Evolutionary conservation across 2,888 invertebrate species (phyloP).

Genomic region (Ceraclea dissimilis): DNA sequence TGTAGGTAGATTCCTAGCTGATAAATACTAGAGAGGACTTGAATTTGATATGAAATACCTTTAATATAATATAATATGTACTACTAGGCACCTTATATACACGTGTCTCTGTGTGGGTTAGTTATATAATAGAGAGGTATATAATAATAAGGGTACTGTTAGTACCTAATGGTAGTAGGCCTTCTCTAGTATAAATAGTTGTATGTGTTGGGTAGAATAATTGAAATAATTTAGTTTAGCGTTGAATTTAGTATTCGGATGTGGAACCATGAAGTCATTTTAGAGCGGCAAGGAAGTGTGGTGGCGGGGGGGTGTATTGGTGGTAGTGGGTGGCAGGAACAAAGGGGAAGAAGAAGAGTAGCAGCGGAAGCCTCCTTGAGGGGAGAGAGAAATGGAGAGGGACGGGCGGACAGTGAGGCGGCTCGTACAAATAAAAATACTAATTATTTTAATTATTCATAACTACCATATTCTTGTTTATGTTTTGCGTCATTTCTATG

Average conservation of each 20-base stretch:
- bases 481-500: too few species aligned
- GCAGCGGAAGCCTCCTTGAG: neutral
- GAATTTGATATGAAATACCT: too few species aligned
- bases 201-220: slow-evolving; percentile 6
- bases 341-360: neutral
- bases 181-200: slow-evolving; percentile 10
- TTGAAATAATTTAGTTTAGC: slow-evolving; percentile 17
- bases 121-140: too few species aligned
- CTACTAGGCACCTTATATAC: too few species aligned
- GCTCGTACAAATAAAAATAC: slow-evolving; percentile 5
- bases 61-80: too few species aligned
- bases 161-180: too few species aligned
- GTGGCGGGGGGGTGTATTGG: slow-evolving; percentile 2
- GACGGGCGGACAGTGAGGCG: slow-evolving; percentile 10
- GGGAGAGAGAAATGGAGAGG: neutral
- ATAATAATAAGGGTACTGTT: too few species aligned
- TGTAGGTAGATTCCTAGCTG: too few species aligned
- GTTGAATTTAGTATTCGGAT: slow-evolving; percentile 17
- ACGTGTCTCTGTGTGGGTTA: too few species aligned
- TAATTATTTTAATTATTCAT: too few species aligned
- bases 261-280: slow-evolving; percentile 25
- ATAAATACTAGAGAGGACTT: too few species aligned
- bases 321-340: neutral
- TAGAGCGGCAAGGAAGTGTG: slow-evolving; percentile 20
- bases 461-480: too few species aligned